Conservation (phyloP, 2,113 vertebrate species). For the Lontra canadensis region DNA sequence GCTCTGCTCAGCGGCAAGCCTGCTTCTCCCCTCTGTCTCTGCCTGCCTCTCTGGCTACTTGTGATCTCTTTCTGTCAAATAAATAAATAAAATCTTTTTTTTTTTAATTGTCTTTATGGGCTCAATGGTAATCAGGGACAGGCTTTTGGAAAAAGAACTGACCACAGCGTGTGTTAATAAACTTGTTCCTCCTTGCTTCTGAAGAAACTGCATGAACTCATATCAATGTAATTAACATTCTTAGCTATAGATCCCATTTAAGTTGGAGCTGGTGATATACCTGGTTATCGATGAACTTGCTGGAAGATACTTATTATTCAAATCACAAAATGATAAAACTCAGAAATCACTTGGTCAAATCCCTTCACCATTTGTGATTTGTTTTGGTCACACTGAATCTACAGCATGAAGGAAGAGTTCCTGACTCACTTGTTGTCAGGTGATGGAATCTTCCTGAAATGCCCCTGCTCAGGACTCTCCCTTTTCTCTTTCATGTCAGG, state of each 20-base stretch:
- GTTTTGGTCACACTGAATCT: background rate
- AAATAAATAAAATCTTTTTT: too few relatives aligned
- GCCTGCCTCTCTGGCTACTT: too few relatives aligned
- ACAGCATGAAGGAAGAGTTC: background rate
- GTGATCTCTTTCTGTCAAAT: too few relatives aligned
- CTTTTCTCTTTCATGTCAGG: background rate
- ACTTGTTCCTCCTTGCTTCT: background rate
- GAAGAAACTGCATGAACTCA: background rate
- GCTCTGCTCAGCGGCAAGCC: too few relatives aligned
- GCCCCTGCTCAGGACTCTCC: background rate
- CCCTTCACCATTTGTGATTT: background rate
- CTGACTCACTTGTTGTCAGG: background rate
- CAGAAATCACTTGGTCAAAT: background rate
- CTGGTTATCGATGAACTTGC: background rate
- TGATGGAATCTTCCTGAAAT: background rate
- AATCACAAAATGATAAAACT: conserved; percentile 5
- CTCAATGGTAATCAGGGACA: background rate
- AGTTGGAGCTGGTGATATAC: background rate
- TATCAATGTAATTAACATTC: background rate
- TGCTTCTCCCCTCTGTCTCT: too few relatives aligned
- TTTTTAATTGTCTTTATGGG: background rate
- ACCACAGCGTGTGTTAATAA: background rate
- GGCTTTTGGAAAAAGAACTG: conserved; percentile 13
- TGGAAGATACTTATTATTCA: background rate
- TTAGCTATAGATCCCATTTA: background rate